These are phyloP conservation scores for Diabrotica balteata DNA, from an alignment of 2,888 invertebrate species.

Conservation along the genomic window DNA sequence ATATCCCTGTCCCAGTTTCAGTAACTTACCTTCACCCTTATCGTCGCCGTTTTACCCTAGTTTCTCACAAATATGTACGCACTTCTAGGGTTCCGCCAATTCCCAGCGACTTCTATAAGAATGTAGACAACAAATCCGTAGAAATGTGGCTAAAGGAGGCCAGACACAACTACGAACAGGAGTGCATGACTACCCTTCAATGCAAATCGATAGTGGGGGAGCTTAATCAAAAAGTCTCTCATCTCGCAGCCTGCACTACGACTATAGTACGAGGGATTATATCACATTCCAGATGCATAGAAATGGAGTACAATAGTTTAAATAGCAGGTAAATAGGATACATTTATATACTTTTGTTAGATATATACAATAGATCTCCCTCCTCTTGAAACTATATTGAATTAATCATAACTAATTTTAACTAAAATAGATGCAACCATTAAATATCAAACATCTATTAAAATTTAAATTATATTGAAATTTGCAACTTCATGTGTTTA, in stretches of 20 bases:
- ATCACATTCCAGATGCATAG: constrained; percentile 62
- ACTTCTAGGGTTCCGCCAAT: constrained; percentile 51
- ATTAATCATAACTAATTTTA: too few relatives aligned
- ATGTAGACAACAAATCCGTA: constrained; percentile 51
- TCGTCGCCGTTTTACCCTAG: background rate
- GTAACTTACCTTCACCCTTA: too few relatives aligned
- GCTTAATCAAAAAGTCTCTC: constrained; percentile 59
- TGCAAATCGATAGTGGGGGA: constrained; percentile 85
- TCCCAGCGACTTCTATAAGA: constrained; percentile 42
- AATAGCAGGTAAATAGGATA: constrained; percentile 58
- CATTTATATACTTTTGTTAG: background rate
- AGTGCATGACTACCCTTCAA: constrained; percentile 90
- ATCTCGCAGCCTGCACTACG: constrained; percentile 57
- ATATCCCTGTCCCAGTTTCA: too few relatives aligned
- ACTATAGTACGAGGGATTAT: constrained; percentile 57
- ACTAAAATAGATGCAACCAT: too few relatives aligned
- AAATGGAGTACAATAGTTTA: constrained; percentile 65
- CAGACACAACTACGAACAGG: constrained; percentile 78
- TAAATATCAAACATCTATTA: too few relatives aligned
- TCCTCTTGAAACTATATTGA: too few relatives aligned
- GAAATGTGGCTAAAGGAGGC: constrained; percentile 78
- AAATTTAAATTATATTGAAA: too few relatives aligned
- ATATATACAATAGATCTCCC: too few relatives aligned
- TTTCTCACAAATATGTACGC: constrained; percentile 11
- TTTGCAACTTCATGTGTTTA: too few relatives aligned